phyloP scores from a whole-genome alignment of 1,140 invertebrate genomes.

The Hylaeus volcanicus region DNA sequence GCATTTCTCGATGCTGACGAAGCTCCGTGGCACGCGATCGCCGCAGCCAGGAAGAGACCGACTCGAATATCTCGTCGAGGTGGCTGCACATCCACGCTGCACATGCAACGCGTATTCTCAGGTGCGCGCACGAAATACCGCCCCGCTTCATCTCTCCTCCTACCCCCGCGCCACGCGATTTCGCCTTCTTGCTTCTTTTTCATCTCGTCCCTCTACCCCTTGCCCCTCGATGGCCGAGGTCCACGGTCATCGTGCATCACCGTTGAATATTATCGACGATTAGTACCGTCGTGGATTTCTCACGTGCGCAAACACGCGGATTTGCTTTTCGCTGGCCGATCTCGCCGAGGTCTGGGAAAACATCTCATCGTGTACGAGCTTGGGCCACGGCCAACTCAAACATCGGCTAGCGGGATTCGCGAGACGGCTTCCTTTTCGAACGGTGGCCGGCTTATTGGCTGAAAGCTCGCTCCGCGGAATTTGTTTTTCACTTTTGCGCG shows the following conservation, averaged over 20 bases:
- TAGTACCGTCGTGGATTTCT: slow-evolving; percentile 48
- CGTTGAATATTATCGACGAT: slow-evolving; percentile 51
- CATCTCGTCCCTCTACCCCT: no score
- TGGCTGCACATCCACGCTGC: background rate
- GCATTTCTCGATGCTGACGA: slow-evolving; percentile 60
- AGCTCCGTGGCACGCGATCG: slow-evolving; percentile 57
- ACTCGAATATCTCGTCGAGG: slow-evolving; percentile 37
- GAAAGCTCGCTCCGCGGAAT: background rate
- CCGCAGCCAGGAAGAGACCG: slow-evolving; percentile 48
- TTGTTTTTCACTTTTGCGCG: background rate
- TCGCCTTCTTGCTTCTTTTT: background rate
- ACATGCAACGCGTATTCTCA: slow-evolving; percentile 26
- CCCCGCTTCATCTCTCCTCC: background rate
- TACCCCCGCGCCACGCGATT: no score
- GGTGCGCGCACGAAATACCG: slow-evolving; percentile 36
- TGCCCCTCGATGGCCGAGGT: background rate
- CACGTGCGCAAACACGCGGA: slow-evolving; percentile 57
- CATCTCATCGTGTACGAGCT: slow-evolving; percentile 51
- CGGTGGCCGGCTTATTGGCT: background rate
- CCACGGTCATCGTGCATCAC: background rate
- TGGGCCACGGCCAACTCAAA: slow-evolving; percentile 43
- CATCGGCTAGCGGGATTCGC: slow-evolving; percentile 6
- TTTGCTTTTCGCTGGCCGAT: slow-evolving; percentile 52
- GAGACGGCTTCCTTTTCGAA: slow-evolving; percentile 7
- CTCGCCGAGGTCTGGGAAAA: slow-evolving; percentile 48